Evolutionary conservation across 2,888 invertebrate genomes (phyloP).

Genomic region (Drosophila paramelanica): DNA sequence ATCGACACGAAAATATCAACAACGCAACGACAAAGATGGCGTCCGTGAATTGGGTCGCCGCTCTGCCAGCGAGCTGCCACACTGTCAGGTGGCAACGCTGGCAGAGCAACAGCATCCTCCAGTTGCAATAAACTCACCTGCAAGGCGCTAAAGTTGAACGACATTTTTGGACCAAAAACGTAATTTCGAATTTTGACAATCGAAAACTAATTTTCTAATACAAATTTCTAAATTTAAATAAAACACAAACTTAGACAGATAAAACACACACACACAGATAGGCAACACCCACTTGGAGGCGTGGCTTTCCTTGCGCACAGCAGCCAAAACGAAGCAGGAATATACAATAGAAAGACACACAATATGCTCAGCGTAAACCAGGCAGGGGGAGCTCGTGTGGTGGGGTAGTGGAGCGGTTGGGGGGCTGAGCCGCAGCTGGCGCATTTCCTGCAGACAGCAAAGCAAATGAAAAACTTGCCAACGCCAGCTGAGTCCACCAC

Average conservation of each 20-base stretch:
- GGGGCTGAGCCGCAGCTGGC: slow-evolving; percentile 55
- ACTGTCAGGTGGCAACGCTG: slow-evolving; percentile 19
- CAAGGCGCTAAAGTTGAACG: slow-evolving; percentile 83
- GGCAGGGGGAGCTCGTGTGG: not conserved
- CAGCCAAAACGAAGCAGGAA: slow-evolving; percentile 15
- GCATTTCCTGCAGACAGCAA: slow-evolving; percentile 43
- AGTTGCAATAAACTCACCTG: slow-evolving; percentile 76
- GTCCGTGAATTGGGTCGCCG: slow-evolving; percentile 25
- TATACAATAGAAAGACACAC: slow-evolving; percentile 1
- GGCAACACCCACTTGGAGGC: slow-evolving; percentile 36
- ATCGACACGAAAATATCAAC: not conserved
- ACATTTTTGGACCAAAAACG: slow-evolving; percentile 67
- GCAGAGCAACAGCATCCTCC: slow-evolving; percentile 31
- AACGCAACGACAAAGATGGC: slow-evolving; percentile 18
- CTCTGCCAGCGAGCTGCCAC: slow-evolving; percentile 3
- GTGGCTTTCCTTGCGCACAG: slow-evolving; percentile 43
- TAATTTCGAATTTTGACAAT: slow-evolving; percentile 25
- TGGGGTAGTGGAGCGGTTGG: slow-evolving; percentile 10
- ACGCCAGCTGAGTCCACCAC: slow-evolving; percentile 53
- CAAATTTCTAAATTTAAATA: no score
- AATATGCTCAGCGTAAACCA: not conserved
- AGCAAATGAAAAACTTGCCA: slow-evolving; percentile 60
- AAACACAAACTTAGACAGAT: not conserved
- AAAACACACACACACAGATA: not conserved
- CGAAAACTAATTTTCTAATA: not conserved